Evolutionary conservation across 2,797 vertebrate species (phyloP).

Genomic region (Tapirus indicus): DNA sequence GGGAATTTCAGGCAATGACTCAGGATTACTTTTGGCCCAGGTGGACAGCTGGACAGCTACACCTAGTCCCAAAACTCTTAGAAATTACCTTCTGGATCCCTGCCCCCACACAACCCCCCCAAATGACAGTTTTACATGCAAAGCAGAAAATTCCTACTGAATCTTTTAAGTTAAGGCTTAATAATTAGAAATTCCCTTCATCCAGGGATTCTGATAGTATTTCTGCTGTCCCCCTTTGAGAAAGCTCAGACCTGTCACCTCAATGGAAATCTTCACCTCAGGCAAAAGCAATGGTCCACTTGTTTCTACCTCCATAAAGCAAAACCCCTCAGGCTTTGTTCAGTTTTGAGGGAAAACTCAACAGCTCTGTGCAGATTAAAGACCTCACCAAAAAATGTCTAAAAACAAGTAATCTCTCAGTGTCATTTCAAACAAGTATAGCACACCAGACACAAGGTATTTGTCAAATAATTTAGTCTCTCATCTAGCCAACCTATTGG

Average conservation of each 20-base stretch:
- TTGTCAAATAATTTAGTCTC: slow-evolving; percentile 67
- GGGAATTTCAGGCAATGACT: slow-evolving; percentile 58
- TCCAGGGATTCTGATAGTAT: neutral
- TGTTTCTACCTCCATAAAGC: neutral
- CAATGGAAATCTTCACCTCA: neutral
- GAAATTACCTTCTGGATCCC: slow-evolving; percentile 33
- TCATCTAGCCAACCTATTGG: slow-evolving; percentile 26
- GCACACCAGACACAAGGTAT: slow-evolving; percentile 66
- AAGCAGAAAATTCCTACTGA: neutral
- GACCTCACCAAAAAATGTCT: slow-evolving; percentile 61
- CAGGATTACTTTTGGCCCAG: slow-evolving; percentile 48
- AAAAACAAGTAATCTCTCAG: slow-evolving; percentile 68
- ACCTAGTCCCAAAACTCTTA: slow-evolving; percentile 55
- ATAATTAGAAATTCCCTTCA: neutral
- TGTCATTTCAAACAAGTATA: slow-evolving; percentile 72
- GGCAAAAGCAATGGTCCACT: neutral
- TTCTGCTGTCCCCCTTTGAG: neutral
- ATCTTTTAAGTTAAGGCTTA: neutral
- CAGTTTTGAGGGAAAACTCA: slow-evolving; percentile 54
- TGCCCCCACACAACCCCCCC: neutral
- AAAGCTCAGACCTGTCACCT: slow-evolving; percentile 46
- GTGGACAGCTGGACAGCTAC: slow-evolving; percentile 38
- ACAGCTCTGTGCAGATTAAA: slow-evolving; percentile 67
- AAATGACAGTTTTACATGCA: neutral
- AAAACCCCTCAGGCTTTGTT: slow-evolving; percentile 44